Evolutionary conservation across 2,113 vertebrate genomes (phyloP).

Genomic region (Archocentrus centrarchus): DNA sequence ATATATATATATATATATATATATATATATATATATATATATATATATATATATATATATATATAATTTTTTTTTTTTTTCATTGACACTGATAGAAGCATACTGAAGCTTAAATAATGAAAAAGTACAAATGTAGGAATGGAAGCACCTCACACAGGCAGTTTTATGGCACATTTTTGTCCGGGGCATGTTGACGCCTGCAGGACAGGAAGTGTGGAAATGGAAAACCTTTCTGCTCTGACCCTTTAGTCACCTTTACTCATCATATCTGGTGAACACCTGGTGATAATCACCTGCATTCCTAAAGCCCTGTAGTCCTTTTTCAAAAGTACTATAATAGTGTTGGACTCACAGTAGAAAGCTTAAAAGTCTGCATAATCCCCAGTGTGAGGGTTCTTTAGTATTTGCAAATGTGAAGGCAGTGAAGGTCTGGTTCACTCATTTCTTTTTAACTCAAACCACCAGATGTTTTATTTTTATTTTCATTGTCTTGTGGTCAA

Average conservation of each 20-base stretch:
- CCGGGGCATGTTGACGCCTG: not conserved
- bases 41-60: no score
- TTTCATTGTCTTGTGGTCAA: not conserved
- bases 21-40: no score
- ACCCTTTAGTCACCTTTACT: not conserved
- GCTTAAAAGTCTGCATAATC: not conserved
- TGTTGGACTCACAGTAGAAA: not conserved
- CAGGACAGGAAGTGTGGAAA: not conserved
- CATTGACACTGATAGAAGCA: not conserved
- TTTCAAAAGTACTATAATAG: not conserved
- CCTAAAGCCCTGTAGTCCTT: not conserved
- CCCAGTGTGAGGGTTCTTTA: not conserved
- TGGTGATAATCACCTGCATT: constrained; percentile 1
- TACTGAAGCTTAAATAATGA: not conserved
- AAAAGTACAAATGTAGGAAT: not conserved
- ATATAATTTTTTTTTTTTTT: not conserved
- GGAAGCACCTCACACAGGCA: not conserved
- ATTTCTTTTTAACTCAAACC: not conserved
- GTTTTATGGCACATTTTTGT: not conserved
- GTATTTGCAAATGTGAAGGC: not conserved
- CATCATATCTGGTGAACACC: not conserved
- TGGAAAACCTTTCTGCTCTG: constrained; percentile 15
- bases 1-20: no score
- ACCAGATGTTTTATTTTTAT: constrained; percentile 7
- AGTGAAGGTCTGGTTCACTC: not conserved